Evolutionary conservation across 1,140 invertebrate species (phyloP).

Genomic region (Drosophila nasuta): DNA sequence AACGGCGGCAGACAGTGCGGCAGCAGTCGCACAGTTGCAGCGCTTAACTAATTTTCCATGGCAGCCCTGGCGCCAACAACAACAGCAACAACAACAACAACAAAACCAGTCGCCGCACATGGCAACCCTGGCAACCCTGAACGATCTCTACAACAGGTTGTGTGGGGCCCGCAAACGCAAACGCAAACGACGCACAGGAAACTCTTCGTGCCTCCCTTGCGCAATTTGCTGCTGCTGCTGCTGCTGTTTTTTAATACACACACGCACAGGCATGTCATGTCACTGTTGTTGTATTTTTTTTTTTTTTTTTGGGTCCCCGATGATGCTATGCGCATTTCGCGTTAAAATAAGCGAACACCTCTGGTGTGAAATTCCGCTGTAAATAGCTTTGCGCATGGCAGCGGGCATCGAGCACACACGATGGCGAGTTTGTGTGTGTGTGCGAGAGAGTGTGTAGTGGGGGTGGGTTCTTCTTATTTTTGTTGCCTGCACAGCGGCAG

Average conservation of each 20-base stretch:
- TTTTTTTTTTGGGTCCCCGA: constrained; percentile 1
- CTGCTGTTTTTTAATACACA: constrained; percentile 11
- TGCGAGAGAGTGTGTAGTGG: not conserved
- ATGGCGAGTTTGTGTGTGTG: not conserved
- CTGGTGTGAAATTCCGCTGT: constrained; percentile 61
- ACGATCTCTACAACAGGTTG: constrained; percentile 52
- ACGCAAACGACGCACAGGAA: constrained; percentile 49
- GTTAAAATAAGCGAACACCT: constrained; percentile 54
- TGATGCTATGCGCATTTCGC: constrained; percentile 50
- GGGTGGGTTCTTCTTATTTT: not conserved
- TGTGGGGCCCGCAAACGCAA: constrained; percentile 3
- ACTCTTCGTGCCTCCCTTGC: constrained; percentile 38
- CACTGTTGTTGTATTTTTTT: no score
- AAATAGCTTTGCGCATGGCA: constrained; percentile 41
- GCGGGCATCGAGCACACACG: constrained; percentile 1
- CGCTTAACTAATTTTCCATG: constrained; percentile 71
- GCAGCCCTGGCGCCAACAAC: constrained; percentile 70
- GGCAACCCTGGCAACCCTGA: constrained; percentile 58
- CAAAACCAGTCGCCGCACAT: constrained; percentile 38
- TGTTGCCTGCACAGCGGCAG: no score
- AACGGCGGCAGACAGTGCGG: constrained; percentile 57
- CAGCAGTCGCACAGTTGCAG: constrained; percentile 40
- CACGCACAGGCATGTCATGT: constrained; percentile 9
- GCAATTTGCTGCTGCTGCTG: constrained; percentile 27
- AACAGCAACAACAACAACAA: constrained; percentile 29